Evolutionary conservation across 2,797 vertebrate species (phyloP).

Genomic region (Poeciliopsis presidionis): DNA sequence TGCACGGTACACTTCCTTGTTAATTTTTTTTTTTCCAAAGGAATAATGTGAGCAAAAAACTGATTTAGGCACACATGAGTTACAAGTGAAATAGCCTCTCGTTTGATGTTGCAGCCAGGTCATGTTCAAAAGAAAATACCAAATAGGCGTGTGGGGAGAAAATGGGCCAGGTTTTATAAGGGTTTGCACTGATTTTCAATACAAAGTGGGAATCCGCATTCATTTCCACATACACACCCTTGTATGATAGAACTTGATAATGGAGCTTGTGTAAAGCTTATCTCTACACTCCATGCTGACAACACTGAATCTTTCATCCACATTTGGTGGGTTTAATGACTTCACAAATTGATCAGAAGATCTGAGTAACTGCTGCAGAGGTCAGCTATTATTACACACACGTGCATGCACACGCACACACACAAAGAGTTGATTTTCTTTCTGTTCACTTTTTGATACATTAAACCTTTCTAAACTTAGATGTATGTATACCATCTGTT

Average conservation of each 20-base stretch:
- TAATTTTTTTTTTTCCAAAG: conserved; percentile 13
- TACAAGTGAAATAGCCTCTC: conserved; percentile 59
- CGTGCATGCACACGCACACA: background rate
- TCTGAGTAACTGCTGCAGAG: conserved; percentile 54
- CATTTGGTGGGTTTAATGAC: conserved; percentile 62
- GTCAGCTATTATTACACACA: conserved; percentile 32
- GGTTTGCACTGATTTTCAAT: conserved; percentile 30
- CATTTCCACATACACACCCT: background rate
- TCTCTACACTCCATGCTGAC: conserved; percentile 45
- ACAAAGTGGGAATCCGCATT: conserved; percentile 18
- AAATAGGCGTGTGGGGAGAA: conserved; percentile 36
- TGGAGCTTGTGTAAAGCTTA: conserved; percentile 48
- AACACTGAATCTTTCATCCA: conserved; percentile 40
- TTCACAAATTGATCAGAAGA: conserved; percentile 63
- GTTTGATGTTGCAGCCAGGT: conserved; percentile 66
- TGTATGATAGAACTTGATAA: conserved; percentile 33
- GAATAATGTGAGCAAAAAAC: conserved; percentile 33
- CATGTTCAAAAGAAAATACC: conserved; percentile 66
- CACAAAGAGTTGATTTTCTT: background rate
- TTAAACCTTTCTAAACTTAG: background rate
- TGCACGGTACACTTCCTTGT: conserved; percentile 37
- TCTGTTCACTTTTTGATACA: background rate
- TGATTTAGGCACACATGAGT: conserved; percentile 55
- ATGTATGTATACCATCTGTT: background rate
- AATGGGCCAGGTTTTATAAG: conserved; percentile 39